Percentiles rank a stretch among this genome's conserved stretches.
Conservation (phyloP, 2,113 vertebrate species). For the Etheostoma spectabile region DNA sequence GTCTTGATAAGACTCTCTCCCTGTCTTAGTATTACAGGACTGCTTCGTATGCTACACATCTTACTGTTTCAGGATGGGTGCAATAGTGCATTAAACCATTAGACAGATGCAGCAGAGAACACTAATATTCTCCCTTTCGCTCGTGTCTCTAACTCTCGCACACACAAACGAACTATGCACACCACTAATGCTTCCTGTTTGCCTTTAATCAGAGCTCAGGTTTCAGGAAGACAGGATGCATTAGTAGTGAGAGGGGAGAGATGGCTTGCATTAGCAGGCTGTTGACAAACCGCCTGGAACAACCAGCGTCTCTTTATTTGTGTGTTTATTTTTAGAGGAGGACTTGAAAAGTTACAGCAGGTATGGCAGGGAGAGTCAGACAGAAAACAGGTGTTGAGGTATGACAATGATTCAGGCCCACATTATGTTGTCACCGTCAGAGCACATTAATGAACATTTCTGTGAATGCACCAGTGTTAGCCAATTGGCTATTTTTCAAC, state of each 20-base stretch:
- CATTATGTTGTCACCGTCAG: not conserved
- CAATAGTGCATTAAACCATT: constrained; percentile 67
- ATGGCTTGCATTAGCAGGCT: constrained; percentile 61
- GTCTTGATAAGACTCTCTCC: constrained; percentile 21
- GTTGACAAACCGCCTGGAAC: constrained; percentile 52
- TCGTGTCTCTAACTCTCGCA: constrained; percentile 30
- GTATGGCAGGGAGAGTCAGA: constrained; percentile 5
- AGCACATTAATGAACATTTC: too few species aligned
- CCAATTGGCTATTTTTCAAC: too few species aligned
- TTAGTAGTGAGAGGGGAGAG: constrained; percentile 66
- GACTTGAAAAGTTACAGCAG: not conserved
- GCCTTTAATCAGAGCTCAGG: constrained; percentile 78
- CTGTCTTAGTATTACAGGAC: constrained; percentile 24
- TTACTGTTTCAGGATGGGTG: constrained; percentile 44
- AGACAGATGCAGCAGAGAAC: constrained; percentile 59
- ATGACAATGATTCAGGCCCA: not conserved
- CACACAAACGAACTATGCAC: constrained; percentile 49
- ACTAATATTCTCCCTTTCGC: constrained; percentile 48
- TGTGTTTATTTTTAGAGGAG: constrained; percentile 17
- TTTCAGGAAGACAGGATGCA: constrained; percentile 81
- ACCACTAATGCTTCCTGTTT: constrained; percentile 79
- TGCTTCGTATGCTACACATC: constrained; percentile 1
- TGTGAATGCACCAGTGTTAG: too few species aligned
- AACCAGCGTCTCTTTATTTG: constrained; percentile 24
- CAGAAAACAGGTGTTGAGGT: not conserved